Base-by-base conservation (phyloP, 1,140 invertebrate species). In the Vollenhovia emeryi region DNA sequence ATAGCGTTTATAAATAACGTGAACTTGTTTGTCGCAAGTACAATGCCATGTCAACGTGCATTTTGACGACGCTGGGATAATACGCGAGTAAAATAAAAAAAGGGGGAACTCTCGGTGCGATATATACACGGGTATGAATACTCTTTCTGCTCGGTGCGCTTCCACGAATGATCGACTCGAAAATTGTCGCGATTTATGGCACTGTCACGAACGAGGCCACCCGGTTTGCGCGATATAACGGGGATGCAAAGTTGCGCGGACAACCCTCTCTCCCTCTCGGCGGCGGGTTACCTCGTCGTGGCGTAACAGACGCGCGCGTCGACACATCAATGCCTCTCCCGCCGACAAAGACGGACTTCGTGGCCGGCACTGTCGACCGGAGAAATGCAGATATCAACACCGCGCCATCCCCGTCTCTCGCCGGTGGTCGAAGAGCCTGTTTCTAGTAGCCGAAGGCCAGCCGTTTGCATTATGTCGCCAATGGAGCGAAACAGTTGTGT, bases 291-390 rank as follows among this genome's bases (percentile, higher is more conserved):
- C 78, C 66, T 57, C 66, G 27, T 43, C 64, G 50, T 69, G 27
- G 75, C 48, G 64, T 57, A 82, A 82, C 78, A 36, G 66, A 82
- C 74, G 30, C 57, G 59, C 74, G 57, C 74, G 74, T 21, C 75
- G 75, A 78, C 78, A 73, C 78, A 82, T 82, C 78, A 82, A 82
- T 82, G 78, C 66, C 8, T 71, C 50, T 57, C 52, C 43, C 66
- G n/a, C n/a, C 73, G 78, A 82, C 78, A 82, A 82, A 82, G 78
- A 82, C 78, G 36, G 78, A 82, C 78, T 82, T 82, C 78, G 78
- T 73, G 66, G 78, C 78, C 66, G 66, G 78, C 24, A 73, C 78
- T 73, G 78, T 71, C 64, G 66, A 82, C 50, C 50, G 50, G 78
- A 82, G 78, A 82, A 82, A 82, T 11, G 66, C 66, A 82, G 78